phyloP scores from a whole-genome alignment of 2,113 vertebrate species.

The Tauraco erythrolophus region DNA sequence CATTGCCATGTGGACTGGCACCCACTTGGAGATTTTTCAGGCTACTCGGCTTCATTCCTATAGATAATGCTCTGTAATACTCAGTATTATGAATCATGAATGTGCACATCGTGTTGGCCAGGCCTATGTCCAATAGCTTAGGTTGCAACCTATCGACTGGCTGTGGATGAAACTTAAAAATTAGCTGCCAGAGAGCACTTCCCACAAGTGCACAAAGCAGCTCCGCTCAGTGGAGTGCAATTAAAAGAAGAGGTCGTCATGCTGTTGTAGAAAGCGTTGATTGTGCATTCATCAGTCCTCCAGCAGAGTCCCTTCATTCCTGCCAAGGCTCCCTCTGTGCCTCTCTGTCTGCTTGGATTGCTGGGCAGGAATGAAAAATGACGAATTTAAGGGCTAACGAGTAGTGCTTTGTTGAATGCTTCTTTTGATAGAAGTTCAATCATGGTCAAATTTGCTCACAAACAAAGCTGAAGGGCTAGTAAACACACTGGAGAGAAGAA shows the following conservation, averaged over 20 bases:
- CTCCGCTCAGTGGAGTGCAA: background rate
- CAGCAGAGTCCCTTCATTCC: background rate
- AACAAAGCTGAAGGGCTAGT: background rate
- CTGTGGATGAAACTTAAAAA: background rate
- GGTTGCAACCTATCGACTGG: background rate
- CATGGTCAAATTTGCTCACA: background rate
- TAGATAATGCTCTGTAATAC: background rate
- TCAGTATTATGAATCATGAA: background rate
- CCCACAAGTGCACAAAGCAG: background rate
- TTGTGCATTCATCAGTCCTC: background rate
- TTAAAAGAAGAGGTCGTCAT: background rate
- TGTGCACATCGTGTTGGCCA: background rate
- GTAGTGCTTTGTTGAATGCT: background rate
- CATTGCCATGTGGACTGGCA: background rate
- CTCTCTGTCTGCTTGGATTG: background rate
- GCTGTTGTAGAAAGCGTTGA: background rate
- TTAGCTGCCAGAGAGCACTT: background rate
- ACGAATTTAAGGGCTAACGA: background rate
- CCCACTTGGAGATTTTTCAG: background rate
- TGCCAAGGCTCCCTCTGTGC: constrained; percentile 24
- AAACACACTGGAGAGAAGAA: background rate
- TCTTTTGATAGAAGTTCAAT: constrained; percentile 10
- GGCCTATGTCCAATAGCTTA: background rate
- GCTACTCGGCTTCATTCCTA: background rate
- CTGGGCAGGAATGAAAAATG: background rate